phyloP scores from a whole-genome alignment of 2,888 invertebrate genomes.

The Ernsta delagoae region DNA sequence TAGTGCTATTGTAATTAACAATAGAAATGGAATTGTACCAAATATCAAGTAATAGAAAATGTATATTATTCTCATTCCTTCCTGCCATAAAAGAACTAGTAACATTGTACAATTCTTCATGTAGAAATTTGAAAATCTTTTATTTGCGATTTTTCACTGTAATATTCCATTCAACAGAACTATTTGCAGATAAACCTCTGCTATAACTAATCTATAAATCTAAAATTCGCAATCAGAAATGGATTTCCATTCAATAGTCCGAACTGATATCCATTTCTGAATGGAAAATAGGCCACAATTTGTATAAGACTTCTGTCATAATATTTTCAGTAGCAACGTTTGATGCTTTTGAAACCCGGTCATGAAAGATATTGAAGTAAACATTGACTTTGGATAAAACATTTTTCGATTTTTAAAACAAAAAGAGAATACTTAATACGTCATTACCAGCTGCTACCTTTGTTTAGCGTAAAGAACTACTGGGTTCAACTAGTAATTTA shows the following conservation, averaged over 20 bases:
- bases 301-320: slow-evolving; percentile 33
- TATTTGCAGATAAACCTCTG: slow-evolving; percentile 12
- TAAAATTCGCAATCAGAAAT: slow-evolving; percentile 36
- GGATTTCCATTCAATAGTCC: slow-evolving; percentile 35
- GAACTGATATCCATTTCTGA: slow-evolving; percentile 28
- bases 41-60: neutral
- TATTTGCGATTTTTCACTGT: slow-evolving; percentile 9
- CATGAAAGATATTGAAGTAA: slow-evolving; percentile 16
- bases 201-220: slow-evolving; percentile 17
- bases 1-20: too few species aligned
- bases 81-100: neutral
- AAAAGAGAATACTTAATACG: neutral
- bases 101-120: neutral
- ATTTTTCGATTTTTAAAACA: slow-evolving; percentile 5
- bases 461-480: neutral
- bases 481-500: too few species aligned
- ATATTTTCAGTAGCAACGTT: slow-evolving; percentile 24
- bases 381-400: slow-evolving; percentile 13
- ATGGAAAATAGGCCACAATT: slow-evolving; percentile 35
- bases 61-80: neutral
- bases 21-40: too few species aligned
- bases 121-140: neutral
- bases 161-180: neutral
- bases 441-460: neutral
- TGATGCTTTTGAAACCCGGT: slow-evolving; percentile 27